These are phyloP conservation scores for Salvelinus fontinalis DNA, from an alignment of 2,113 vertebrate genomes.

Conservation along the genomic window DNA sequence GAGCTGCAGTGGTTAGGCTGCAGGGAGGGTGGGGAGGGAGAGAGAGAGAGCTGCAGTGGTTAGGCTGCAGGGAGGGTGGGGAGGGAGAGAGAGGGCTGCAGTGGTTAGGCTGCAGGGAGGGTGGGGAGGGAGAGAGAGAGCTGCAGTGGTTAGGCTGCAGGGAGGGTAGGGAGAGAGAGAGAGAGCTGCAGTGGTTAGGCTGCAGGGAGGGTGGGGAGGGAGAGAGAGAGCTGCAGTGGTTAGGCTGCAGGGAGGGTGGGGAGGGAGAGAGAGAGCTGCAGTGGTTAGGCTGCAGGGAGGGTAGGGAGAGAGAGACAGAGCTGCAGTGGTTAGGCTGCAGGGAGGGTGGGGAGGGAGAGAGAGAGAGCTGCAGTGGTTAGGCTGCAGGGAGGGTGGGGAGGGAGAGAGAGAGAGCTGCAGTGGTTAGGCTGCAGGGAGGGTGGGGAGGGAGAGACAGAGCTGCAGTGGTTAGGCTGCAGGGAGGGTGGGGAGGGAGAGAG, in stretches of 20 bases:
- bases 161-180: conserved; percentile 1
- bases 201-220: conserved; percentile 20
- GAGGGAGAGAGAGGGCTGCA: conserved; percentile 29
- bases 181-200: conserved; percentile 42
- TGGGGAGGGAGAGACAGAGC: conserved; percentile 26
- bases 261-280: conserved; percentile 34
- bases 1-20: conserved; percentile 43
- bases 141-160: conserved; percentile 42
- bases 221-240: conserved; percentile 38
- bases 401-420: conserved; percentile 32
- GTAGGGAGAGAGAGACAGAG: conserved; percentile 18
- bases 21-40: conserved; percentile 15
- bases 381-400: conserved; percentile 27
- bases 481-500: conserved; percentile 4
- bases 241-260: conserved; percentile 22
- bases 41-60: conserved; percentile 38
- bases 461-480: conserved; percentile 38
- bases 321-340: conserved; percentile 41
- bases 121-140: conserved; percentile 18
- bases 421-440: conserved; percentile 27
- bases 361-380: conserved; percentile 40
- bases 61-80: conserved; percentile 22
- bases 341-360: conserved; percentile 5
- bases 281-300: conserved; percentile 29
- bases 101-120: conserved; percentile 30